Evolutionary conservation across 2,888 invertebrate species (phyloP).

Genomic region (Junonia oenone): DNA sequence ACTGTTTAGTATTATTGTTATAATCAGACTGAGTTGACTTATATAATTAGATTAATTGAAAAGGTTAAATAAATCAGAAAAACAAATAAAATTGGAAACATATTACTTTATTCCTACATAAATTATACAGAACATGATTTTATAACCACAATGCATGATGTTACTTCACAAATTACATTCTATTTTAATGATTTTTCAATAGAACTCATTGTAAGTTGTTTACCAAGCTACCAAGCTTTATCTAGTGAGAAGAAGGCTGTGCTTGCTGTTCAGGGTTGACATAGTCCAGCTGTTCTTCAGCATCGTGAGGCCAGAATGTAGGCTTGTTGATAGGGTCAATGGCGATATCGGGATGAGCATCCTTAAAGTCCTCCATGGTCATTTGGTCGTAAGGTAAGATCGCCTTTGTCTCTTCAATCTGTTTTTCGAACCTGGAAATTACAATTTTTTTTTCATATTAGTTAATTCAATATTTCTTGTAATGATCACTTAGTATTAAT

Average conservation of each 20-base stretch:
- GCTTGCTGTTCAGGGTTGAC: slow-evolving; percentile 61
- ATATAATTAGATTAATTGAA: no score
- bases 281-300: slow-evolving; percentile 84
- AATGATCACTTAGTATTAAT: no score
- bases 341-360: slow-evolving; percentile 88
- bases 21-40: no score
- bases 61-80: background rate
- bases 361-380: slow-evolving; percentile 93
- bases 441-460: no score
- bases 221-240: slow-evolving; percentile 1
- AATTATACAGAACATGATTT: slow-evolving; percentile 30
- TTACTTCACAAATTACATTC: slow-evolving; percentile 6
- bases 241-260: slow-evolving; percentile 48
- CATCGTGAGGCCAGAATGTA: slow-evolving; percentile 91
- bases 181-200: slow-evolving; percentile 1
- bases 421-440: slow-evolving; percentile 78
- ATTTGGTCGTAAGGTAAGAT: slow-evolving; percentile 91
- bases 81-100: slow-evolving; percentile 9
- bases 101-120: slow-evolving; percentile 67
- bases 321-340: slow-evolving; percentile 87
- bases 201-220: slow-evolving; percentile 24
- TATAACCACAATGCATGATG: slow-evolving; percentile 3
- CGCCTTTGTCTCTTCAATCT: slow-evolving; percentile 82
- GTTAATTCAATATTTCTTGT: no score
- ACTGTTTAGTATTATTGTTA: no score